Percentiles rank a stretch among this genome's conserved stretches.
Conservation (phyloP, 2,797 vertebrate genomes). For the Propithecus perrieri region DNA sequence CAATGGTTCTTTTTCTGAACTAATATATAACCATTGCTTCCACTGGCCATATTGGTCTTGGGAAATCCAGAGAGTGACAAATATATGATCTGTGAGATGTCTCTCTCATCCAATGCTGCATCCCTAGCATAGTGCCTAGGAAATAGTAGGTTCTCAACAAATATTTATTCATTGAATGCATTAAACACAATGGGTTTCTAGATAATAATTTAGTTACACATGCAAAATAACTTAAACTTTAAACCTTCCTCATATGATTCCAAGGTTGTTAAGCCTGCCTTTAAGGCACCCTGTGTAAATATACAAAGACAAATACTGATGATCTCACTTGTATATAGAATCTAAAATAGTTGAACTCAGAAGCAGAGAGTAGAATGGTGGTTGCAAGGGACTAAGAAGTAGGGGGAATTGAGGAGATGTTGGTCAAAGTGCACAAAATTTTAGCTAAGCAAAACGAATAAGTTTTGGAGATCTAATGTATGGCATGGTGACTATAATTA, state of each 20-base stretch:
- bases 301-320: neutral
- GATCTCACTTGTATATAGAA: neutral
- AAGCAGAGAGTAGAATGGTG: neutral
- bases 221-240: slow-evolving; percentile 1
- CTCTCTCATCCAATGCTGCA: neutral
- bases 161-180: neutral
- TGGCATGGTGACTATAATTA: neutral
- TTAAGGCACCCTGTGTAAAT: neutral
- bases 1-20: neutral
- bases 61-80: neutral
- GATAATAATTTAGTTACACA: neutral
- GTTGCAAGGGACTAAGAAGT: neutral
- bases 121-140: neutral
- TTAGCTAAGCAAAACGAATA: neutral
- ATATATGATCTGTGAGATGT: neutral
- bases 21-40: neutral
- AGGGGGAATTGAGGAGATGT: neutral
- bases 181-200: neutral
- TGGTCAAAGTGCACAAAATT: neutral
- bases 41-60: neutral
- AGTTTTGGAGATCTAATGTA: neutral
- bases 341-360: neutral
- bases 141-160: neutral
- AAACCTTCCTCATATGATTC: neutral
- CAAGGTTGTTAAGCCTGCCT: neutral